Evolutionary conservation across 2,113 vertebrate species (phyloP).

Genomic region (Bubalus kerabau): DNA sequence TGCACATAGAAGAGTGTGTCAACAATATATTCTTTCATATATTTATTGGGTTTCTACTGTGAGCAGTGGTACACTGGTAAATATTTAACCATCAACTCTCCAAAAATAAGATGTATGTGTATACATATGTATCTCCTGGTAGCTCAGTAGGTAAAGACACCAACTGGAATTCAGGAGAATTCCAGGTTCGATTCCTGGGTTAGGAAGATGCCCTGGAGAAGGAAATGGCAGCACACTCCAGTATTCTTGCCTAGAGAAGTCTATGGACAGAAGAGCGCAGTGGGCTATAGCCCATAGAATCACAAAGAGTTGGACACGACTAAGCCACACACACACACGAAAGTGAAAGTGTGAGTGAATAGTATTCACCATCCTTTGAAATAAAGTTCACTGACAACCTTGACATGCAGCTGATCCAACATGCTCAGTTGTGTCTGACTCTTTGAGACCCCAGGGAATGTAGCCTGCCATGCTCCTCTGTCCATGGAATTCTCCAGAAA

Average conservation of each 20-base stretch:
- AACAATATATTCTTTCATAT: neutral
- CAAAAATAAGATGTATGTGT: neutral
- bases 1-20: neutral
- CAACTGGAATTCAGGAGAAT: neutral
- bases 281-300: neutral
- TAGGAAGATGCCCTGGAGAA: neutral
- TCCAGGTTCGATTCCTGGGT: neutral
- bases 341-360: neutral
- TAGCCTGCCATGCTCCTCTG: neutral
- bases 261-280: neutral
- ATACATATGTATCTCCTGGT: neutral
- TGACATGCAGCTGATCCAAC: neutral
- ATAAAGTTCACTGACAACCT: neutral
- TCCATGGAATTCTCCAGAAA: neutral
- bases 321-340: neutral
- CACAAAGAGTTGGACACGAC: neutral
- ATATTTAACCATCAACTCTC: neutral
- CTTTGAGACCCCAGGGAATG: neutral
- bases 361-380: neutral
- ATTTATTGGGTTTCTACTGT: neutral
- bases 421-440: neutral
- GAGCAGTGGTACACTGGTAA: neutral
- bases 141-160: neutral
- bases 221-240: neutral
- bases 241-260: neutral